phyloP scores from a whole-genome alignment of 2,797 vertebrate genomes.

The Taenioides sp. region DNA sequence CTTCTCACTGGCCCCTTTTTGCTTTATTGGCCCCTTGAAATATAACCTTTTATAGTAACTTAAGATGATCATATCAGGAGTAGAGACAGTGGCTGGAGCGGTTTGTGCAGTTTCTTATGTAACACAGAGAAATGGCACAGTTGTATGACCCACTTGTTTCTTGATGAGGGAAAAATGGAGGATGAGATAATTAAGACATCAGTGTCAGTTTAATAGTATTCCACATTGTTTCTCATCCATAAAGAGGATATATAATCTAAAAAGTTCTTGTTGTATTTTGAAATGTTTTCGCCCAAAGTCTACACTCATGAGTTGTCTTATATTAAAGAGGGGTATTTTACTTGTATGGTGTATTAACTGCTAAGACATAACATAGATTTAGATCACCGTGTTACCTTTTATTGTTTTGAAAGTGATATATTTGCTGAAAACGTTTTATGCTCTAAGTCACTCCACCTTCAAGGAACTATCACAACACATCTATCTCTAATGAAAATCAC shows the following conservation, averaged over 20 bases:
- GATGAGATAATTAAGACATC: conserved; percentile 22
- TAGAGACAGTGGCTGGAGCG: neutral
- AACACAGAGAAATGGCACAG: conserved; percentile 11
- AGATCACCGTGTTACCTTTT: no score
- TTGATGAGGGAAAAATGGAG: conserved; percentile 27
- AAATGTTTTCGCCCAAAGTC: neutral
- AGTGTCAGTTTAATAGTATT: conserved; percentile 26
- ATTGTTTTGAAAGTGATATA: no score
- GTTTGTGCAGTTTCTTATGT: neutral
- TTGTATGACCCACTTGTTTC: conserved; percentile 26
- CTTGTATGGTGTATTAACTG: no score
- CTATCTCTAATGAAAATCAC: no score
- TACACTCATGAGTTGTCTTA: neutral
- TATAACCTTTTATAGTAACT: conserved; percentile 14
- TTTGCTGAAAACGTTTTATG: no score
- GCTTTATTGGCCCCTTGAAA: conserved; percentile 36
- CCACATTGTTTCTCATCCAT: conserved; percentile 6
- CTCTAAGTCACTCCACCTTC: no score
- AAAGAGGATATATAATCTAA: neutral
- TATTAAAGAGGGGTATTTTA: no score
- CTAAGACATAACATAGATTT: no score
- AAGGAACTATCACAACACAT: no score
- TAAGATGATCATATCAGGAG: conserved; percentile 17
- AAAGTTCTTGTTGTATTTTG: neutral
- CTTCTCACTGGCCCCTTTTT: conserved; percentile 42